These are phyloP conservation scores for Lasioglossum baleicum DNA, from an alignment of 1,140 invertebrate species.

Conservation along the genomic window DNA sequence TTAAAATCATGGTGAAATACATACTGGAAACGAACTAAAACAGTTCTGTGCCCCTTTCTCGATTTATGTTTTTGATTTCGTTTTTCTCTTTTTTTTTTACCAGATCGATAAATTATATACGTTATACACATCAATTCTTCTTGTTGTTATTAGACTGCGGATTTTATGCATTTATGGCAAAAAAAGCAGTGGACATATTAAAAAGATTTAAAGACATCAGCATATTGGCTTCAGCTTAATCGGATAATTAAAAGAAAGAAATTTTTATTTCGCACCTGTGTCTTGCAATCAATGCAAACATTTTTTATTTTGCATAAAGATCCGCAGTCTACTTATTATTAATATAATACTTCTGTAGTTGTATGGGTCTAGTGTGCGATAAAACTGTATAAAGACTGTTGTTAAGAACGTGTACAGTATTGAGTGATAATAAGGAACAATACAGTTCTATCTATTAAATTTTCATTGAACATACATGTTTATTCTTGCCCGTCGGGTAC, in stretches of 20 bases:
- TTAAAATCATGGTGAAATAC: constrained; percentile 1
- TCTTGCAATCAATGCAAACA: no score
- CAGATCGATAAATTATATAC: background rate
- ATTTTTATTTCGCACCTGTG: no score
- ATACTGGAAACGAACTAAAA: background rate
- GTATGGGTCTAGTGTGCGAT: background rate
- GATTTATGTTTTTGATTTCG: background rate
- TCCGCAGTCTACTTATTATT: background rate
- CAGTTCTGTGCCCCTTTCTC: background rate
- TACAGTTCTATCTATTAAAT: background rate
- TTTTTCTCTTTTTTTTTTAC: background rate
- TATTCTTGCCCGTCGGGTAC: no score
- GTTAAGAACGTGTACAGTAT: constrained; percentile 24
- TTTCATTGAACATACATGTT: background rate
- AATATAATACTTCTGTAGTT: background rate
- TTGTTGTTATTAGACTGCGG: background rate
- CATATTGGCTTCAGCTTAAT: no score
- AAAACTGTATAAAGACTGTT: constrained; percentile 30
- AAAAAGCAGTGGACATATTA: no score
- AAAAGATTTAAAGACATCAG: no score
- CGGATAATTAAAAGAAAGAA: no score
- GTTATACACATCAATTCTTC: background rate
- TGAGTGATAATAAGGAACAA: background rate
- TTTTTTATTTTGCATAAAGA: no score
- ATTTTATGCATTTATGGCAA: no score